phyloP scores from a whole-genome alignment of 2,113 vertebrate species.

The pig (Sus scrofa) region T2T-Sscrofa CM000828.6:42592501-42593000 shows the following conservation, averaged over 20 bases:
- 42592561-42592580: too few relatives aligned
- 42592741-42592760: neutral
- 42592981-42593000: neutral
- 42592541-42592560: too few relatives aligned
- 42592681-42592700: neutral
- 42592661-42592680: neutral
- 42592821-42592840: neutral
- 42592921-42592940: neutral
- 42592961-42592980: neutral
- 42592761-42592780: neutral
- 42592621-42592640: too few relatives aligned
- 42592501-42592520: too few relatives aligned
- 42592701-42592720: neutral
- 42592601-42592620: too few relatives aligned
- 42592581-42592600: too few relatives aligned
- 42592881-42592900: neutral
- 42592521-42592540: too few relatives aligned
- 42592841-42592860: neutral
- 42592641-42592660: too few relatives aligned
- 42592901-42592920: neutral
- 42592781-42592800: neutral
- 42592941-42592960: neutral
- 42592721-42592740: slow-evolving; percentile 28
- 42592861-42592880: neutral
- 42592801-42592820: neutral